Conservation (phyloP, 2,113 vertebrate genomes). For the Myrmecobius fasciatus region DNA sequence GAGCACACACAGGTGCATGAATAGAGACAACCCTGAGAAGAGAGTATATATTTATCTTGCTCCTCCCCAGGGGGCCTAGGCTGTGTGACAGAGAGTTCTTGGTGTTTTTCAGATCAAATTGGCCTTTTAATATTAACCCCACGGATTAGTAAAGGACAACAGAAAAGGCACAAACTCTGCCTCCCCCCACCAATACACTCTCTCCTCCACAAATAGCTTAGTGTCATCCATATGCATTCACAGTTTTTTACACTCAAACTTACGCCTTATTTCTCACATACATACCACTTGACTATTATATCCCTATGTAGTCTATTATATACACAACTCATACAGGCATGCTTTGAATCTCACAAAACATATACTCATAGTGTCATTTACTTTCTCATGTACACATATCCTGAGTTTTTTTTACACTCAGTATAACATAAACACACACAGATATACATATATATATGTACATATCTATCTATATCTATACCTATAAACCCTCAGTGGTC, state of each 20-base stretch:
- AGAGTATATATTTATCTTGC: neutral
- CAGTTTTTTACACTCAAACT: neutral
- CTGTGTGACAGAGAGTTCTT: neutral
- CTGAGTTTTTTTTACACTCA: neutral
- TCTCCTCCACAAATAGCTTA: neutral
- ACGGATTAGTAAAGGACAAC: neutral
- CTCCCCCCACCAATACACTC: neutral
- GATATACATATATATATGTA: too few relatives aligned
- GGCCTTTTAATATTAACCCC: neutral
- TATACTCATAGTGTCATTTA: neutral
- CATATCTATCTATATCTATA: too few relatives aligned
- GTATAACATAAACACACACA: neutral
- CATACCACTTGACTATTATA: neutral
- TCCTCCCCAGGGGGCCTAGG: neutral
- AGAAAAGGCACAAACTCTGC: neutral
- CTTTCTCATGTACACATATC: neutral
- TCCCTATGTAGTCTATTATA: neutral
- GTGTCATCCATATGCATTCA: neutral
- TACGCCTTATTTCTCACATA: neutral
- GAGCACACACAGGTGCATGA: neutral
- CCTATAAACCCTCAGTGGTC: neutral
- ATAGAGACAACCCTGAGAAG: neutral
- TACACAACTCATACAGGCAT: neutral
- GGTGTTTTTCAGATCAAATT: neutral
- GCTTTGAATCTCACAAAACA: neutral